Conservation (phyloP, 1,140 invertebrate genomes). For the Sipha flava region DNA sequence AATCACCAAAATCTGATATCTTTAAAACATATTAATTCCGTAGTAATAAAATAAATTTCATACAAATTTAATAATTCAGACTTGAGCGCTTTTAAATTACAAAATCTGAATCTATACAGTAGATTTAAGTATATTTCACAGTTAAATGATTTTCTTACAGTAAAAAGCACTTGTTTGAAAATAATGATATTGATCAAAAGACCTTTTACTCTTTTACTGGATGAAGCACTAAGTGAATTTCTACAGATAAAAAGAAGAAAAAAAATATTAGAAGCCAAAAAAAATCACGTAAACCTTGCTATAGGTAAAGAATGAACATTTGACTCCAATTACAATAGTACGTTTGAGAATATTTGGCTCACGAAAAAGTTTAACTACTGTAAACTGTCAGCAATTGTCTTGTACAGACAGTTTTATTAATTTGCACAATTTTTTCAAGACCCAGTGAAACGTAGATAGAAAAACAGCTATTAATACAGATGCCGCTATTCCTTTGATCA, state of each 20-base stretch:
- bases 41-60: too few species aligned
- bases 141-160: neutral
- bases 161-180: conserved; percentile 2
- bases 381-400: neutral
- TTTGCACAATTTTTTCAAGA: neutral
- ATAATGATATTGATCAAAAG: conserved; percentile 3
- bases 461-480: neutral
- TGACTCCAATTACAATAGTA: neutral
- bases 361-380: neutral
- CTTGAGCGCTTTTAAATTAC: neutral
- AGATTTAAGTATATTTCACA: neutral
- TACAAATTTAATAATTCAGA: neutral
- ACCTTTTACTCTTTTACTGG: neutral
- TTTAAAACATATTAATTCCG: conserved; percentile 61
- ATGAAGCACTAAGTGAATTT: neutral
- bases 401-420: too few species aligned
- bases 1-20: conserved; percentile 92
- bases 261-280: too few species aligned
- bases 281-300: too few species aligned
- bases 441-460: neutral
- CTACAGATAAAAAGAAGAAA: neutral
- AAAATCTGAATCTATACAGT: neutral
- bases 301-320: too few species aligned
- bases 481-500: too few species aligned
- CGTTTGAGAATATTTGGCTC: too few species aligned